Conservation (phyloP, 2,113 vertebrate species). For the Cheilinus undulatus region DNA sequence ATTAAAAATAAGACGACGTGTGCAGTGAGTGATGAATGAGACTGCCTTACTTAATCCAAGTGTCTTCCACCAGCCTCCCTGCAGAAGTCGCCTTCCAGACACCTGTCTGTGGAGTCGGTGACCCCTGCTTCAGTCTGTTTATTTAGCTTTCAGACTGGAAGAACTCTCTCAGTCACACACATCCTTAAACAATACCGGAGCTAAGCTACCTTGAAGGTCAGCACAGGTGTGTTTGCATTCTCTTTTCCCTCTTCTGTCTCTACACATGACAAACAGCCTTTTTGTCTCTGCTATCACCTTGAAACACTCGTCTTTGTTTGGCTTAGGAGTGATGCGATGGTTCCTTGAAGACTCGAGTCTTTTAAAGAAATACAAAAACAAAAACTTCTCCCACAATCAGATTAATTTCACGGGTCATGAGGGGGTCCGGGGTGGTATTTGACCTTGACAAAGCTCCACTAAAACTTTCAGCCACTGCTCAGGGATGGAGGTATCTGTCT, state of each 20-base stretch:
- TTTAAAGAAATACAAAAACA: constrained; percentile 29
- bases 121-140: constrained; percentile 53
- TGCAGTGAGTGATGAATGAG: too few species aligned
- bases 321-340: not conserved
- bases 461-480: too few species aligned
- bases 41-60: too few species aligned
- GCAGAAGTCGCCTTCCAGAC: not conserved
- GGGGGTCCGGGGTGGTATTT: too few species aligned
- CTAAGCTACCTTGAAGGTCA: constrained; percentile 44
- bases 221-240: constrained; percentile 51
- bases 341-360: not conserved
- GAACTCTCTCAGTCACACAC: constrained; percentile 16
- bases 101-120: constrained; percentile 41
- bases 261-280: constrained; percentile 3
- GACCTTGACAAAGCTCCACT: too few species aligned
- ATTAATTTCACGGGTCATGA: too few species aligned
- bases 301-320: constrained; percentile 23
- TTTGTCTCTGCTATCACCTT: constrained; percentile 33
- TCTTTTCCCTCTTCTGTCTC: constrained; percentile 26
- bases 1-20: too few species aligned
- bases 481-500: too few species aligned
- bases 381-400: too few species aligned
- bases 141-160: constrained; percentile 56
- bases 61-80: too few species aligned
- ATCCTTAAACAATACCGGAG: constrained; percentile 39